phyloP scores from a whole-genome alignment of 2,888 invertebrate species.

The Drosophila macrospina region DNA sequence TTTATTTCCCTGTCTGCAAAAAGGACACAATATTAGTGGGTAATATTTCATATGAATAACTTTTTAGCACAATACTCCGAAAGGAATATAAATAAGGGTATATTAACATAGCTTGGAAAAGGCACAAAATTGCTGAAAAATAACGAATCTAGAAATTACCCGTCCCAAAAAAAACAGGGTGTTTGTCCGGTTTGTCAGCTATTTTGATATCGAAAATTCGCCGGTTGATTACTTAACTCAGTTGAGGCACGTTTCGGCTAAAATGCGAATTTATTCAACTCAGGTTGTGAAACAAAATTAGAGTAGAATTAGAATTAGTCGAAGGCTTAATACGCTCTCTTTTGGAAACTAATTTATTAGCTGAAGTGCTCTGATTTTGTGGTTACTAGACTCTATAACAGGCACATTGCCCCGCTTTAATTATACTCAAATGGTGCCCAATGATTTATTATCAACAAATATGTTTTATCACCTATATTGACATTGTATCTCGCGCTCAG shows the following conservation, averaged over 20 bases:
- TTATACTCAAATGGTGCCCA: background rate
- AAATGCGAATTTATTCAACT: background rate
- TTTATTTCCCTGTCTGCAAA: background rate
- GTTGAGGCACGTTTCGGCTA: background rate
- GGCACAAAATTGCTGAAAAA: background rate
- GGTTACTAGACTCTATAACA: background rate
- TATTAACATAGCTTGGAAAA: background rate
- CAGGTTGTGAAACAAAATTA: background rate
- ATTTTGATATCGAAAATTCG: background rate
- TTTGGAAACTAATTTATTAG: no score
- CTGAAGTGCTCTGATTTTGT: background rate
- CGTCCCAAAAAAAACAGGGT: background rate
- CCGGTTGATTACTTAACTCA: background rate
- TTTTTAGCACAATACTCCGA: constrained; percentile 32
- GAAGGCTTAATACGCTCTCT: background rate
- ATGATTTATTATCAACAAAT: background rate
- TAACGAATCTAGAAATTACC: background rate
- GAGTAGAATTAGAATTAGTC: background rate
- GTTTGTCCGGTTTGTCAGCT: background rate
- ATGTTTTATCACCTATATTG: constrained; percentile 1
- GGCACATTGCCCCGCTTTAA: background rate
- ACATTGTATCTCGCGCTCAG: background rate
- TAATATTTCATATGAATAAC: background rate
- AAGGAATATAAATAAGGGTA: background rate
- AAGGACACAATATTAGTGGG: no score